Base-by-base conservation (phyloP, 2,888 invertebrate species). In the Emesis russula region DNA sequence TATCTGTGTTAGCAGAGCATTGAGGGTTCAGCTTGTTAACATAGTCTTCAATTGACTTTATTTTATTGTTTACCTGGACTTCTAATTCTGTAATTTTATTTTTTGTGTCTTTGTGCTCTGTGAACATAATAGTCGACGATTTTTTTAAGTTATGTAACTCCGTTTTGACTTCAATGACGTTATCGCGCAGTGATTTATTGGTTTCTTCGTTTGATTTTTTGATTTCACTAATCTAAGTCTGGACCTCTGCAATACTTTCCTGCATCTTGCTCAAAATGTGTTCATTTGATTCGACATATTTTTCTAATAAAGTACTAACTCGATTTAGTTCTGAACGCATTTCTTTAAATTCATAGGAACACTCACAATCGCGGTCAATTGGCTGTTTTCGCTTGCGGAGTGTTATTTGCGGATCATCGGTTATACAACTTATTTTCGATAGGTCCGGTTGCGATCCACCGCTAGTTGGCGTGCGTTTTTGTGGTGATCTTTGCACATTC, bases 201-300 rank as follows among this genome's bases (percentile, higher is more conserved):
- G 48, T 15, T 48, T 48, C 48, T 15, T 48, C 5, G 7, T 48
- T 48, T 15, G 48, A 48, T 48, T 2, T 48, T 48, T 48, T 44
- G 6, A 44, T 44, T 48, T 48, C 48, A 48, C 15, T 48, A 15
- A 11, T 48, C 15, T 48, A 0, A 48, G 11, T 9, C 48, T 9
- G 11, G 11, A 48, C 48, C 15, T 48, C 9, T 15, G 11, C 48
- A 15, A 48, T 48, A 48, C 7, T 48, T 1, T 88, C 78, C 38
- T 85, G 81, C 83, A 90, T 86, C 31, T 83, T 75, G 48, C 86
- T 78, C 33, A 82, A 53, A 11, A 86, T 87, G 7, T 87, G 82
- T 41, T 87, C 79, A 63, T 89, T 91, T 6, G 78, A 84, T 4
- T 25, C 77, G 9, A 75, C 75, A 58, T 87, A 87, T 71, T 84